phyloP scores from a whole-genome alignment of 2,888 invertebrate genomes.

The Ischnus inquisitorius region DNA sequence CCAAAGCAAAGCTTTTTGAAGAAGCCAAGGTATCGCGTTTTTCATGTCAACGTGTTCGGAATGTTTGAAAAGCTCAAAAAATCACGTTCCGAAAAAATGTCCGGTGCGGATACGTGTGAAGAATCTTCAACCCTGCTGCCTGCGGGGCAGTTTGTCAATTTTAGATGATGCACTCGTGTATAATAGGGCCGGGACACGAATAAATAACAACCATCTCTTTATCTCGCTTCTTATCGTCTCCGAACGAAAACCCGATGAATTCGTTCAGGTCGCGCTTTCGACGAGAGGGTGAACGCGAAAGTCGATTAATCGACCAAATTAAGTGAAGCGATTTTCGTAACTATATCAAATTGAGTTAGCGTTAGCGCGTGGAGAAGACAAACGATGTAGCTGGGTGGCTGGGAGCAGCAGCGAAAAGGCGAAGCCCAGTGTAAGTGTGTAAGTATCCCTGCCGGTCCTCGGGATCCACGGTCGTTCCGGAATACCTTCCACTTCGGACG shows the following conservation, averaged over 20 bases:
- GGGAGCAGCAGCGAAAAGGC: conserved; percentile 2
- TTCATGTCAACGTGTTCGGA: too few species aligned
- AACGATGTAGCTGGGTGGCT: conserved; percentile 40
- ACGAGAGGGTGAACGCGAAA: conserved; percentile 45
- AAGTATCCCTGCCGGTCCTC: conserved; percentile 5
- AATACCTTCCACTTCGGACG: conserved; percentile 44
- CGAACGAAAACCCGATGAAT: background rate
- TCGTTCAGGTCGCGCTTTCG: background rate
- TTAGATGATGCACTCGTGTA: conserved; percentile 1
- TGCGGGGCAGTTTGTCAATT: too few species aligned
- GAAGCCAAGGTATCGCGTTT: too few species aligned
- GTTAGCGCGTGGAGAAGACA: conserved; percentile 48
- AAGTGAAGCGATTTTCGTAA: conserved; percentile 64
- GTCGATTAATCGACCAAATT: conserved; percentile 67
- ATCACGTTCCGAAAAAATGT: too few species aligned
- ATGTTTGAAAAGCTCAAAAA: too few species aligned
- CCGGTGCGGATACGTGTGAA: too few species aligned
- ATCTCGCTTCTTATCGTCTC: background rate
- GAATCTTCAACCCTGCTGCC: too few species aligned
- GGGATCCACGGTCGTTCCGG: conserved; percentile 10
- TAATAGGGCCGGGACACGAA: background rate
- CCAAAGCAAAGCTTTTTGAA: too few species aligned
- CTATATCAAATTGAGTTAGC: conserved; percentile 65
- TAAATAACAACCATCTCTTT: conserved; percentile 13
- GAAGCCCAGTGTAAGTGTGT: background rate